A percentile compares a stretch with the other conserved stretches of the same genome.
These are phyloP conservation scores for Brachyptera risi DNA, from an alignment of 2,888 invertebrate species.

Conservation along the genomic window DNA sequence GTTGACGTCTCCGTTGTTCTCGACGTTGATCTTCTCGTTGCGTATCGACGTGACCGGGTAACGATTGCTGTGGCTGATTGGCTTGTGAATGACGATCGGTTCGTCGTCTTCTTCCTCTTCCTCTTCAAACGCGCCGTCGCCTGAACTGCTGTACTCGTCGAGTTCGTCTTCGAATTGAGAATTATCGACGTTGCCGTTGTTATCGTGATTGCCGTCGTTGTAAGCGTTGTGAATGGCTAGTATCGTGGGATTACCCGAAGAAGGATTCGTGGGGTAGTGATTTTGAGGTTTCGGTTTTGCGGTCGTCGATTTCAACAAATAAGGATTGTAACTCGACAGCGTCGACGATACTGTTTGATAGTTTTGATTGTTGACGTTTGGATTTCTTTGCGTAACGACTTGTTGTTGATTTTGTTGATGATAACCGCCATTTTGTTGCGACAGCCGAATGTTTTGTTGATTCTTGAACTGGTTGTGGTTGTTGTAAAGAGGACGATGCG, in stretches of 20 bases:
- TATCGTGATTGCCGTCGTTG: constrained; percentile 16
- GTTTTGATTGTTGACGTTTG: constrained; percentile 24
- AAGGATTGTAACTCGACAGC: neutral
- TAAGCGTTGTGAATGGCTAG: neutral
- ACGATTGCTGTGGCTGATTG: neutral
- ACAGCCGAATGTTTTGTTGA: too few relatives aligned
- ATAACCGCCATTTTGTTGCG: too few relatives aligned
- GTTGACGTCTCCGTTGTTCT: neutral
- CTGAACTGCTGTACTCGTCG: constrained; percentile 12
- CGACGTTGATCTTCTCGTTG: constrained; percentile 13
- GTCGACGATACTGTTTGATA: constrained; percentile 30
- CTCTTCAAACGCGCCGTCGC: constrained; percentile 11
- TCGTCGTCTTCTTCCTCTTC: constrained; percentile 29
- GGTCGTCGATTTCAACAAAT: neutral
- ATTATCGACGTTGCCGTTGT: constrained; percentile 25
- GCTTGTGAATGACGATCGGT: constrained; percentile 12
- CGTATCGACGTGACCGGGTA: constrained; percentile 23
- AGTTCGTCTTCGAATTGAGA: constrained; percentile 24
- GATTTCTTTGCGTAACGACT: constrained; percentile 28
- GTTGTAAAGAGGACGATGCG: constrained; percentile 20
- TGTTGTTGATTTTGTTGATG: too few relatives aligned
- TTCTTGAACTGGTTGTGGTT: neutral
- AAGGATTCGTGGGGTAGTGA: neutral
- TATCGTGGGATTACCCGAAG: constrained; percentile 4
- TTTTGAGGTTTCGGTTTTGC: neutral